Base-by-base conservation (phyloP, 1,140 invertebrate genomes). In the Drosophila ohnishii region DNA sequence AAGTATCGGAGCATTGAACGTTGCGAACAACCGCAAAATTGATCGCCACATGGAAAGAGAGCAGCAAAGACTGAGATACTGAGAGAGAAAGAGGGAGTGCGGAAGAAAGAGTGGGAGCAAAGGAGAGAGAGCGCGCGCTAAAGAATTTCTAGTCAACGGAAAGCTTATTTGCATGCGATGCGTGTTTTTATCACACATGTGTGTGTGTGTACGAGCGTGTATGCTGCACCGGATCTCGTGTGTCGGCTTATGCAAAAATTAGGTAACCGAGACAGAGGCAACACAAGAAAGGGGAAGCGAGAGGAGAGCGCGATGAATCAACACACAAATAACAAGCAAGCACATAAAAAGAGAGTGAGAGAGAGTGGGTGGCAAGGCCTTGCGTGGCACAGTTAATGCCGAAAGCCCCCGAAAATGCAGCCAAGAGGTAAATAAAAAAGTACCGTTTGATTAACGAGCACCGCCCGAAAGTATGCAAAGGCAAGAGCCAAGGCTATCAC, bases 401-500 rank as follows among this genome's bases (percentile, higher is more conserved):
- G 22, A 35, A 62, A 25, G 42, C 25, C 25, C 19, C 25, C 22
- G 32, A 59, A 55, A 64, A 39, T 71, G 50, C 42, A 71, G 4
- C 11, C 30, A 62, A 71, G 32, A 45, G 19, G 37, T 30, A 57
- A 39, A 28, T 19, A n/a, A 51, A 34, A 34, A 57, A 13, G 55
- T 39, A 25, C 32, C 37, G 42, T 22, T 47, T 5, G 14, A 58
- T 59, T 69, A 77, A 80, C 28, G 14, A 28, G 22, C 9, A 6
- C 30, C 57, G 82, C 81, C 81, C 67, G 59, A 87, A 87, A 86
- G 83, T 86, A 86, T 87, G 82, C 64, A 59, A 62, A 47, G n/a
- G n/a, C 11, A 10, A 37, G 51, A 55, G 34, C 37, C 45, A 67
- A 66, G 47, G 47, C 25, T 32, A 60, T 53, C 16, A n/a, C 2